A percentile compares a stretch with the other conserved stretches of the same genome.
These are phyloP conservation scores for Antheraea yamamai DNA, from an alignment of 2,888 invertebrate genomes.

Conservation along the genomic window DNA sequence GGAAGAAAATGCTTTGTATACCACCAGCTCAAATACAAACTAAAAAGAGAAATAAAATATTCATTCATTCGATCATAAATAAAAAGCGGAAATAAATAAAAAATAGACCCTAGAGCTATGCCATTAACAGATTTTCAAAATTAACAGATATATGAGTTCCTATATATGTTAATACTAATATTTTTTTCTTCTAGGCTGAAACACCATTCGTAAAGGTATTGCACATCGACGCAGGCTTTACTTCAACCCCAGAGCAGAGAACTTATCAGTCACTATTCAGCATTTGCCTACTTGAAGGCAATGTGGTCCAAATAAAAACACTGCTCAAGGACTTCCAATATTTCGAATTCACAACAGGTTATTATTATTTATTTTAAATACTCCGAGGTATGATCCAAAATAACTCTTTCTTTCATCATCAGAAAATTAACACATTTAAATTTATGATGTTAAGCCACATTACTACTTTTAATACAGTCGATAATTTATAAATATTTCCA, in stretches of 20 bases:
- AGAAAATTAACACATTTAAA: background rate
- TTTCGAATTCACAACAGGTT: slow-evolving; percentile 77
- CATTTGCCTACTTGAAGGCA: slow-evolving; percentile 75
- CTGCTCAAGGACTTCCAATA: slow-evolving; percentile 82
- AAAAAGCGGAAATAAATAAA: too few species aligned
- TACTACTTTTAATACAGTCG: background rate
- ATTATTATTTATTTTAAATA: background rate
- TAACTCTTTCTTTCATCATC: background rate
- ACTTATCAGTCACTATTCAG: slow-evolving; percentile 77
- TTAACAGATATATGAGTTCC: too few species aligned
- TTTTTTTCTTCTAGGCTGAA: slow-evolving; percentile 45
- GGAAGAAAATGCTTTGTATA: too few species aligned
- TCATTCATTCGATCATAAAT: too few species aligned
- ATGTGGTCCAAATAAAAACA: slow-evolving; percentile 69
- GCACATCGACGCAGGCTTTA: slow-evolving; percentile 72
- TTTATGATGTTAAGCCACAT: background rate
- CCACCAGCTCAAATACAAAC: too few species aligned
- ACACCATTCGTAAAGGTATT: slow-evolving; percentile 80
- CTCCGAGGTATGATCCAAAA: background rate
- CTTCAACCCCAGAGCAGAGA: slow-evolving; percentile 63
- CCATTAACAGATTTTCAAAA: too few species aligned
- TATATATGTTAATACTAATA: background rate
- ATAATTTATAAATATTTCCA: background rate
- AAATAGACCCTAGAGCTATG: too few species aligned
- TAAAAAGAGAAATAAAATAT: too few species aligned